phyloP scores from a whole-genome alignment of 2,113 vertebrate genomes.

The Ictalurus punctatus region DNA sequence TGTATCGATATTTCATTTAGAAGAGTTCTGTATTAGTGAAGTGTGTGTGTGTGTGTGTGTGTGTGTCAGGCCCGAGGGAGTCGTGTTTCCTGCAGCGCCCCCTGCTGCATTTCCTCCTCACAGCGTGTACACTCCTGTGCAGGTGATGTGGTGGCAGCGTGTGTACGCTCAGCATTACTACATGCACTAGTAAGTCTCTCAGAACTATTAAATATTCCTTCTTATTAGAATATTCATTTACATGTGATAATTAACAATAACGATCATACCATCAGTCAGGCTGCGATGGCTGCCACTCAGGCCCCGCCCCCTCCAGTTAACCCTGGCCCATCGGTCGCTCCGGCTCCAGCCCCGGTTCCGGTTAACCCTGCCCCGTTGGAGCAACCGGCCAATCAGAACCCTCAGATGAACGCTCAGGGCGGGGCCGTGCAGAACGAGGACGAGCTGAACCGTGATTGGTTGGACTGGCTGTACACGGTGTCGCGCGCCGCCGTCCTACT shows the following conservation, averaged over 20 bases:
- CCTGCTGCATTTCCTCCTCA: conserved; percentile 78
- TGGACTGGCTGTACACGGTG: conserved; percentile 94
- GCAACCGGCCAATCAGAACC: conserved; percentile 81
- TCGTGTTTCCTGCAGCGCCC: conserved; percentile 73
- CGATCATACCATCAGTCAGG: conserved; percentile 77
- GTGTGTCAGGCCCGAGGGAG: conserved; percentile 69
- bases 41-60: not conserved
- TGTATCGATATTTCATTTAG: not conserved
- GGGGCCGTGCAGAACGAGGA: conserved; percentile 88
- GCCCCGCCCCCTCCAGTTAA: conserved; percentile 67
- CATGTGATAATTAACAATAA: not conserved
- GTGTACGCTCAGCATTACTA: conserved; percentile 96
- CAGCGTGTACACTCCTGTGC: conserved; percentile 82
- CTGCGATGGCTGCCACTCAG: conserved; percentile 85
- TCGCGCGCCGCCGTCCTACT: conserved; percentile 89
- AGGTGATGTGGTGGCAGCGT: conserved; percentile 97
- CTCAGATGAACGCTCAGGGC: conserved; percentile 84
- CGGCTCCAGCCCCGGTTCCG: conserved; percentile 65
- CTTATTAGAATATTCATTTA: not conserved
- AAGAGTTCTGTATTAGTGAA: not conserved
- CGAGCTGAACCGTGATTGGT: conserved; percentile 93
- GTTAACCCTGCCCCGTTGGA: conserved; percentile 76
- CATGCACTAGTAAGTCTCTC: conserved; percentile 92
- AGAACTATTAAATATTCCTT: not conserved
- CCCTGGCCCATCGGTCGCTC: conserved; percentile 60